Conservation (phyloP, 2,888 invertebrate genomes). For the Protodeltote pygarga region DNA sequence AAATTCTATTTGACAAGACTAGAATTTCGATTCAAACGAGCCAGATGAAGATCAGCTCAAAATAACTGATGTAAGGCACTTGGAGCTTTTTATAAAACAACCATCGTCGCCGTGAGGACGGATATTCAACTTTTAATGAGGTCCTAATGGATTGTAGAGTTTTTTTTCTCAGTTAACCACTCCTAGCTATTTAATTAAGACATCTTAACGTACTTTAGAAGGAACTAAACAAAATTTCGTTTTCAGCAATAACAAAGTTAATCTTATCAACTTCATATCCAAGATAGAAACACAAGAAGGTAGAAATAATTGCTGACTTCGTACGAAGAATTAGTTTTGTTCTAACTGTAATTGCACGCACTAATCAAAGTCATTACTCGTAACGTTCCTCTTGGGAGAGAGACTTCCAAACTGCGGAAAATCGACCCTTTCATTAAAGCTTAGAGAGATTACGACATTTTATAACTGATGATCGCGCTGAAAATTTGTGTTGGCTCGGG, state of each 20-base stretch:
- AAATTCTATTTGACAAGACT: constrained; percentile 46
- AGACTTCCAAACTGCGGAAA: constrained; percentile 30
- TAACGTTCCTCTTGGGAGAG: constrained; percentile 23
- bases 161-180: constrained; percentile 11
- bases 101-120: constrained; percentile 28
- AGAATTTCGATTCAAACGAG: constrained; percentile 41
- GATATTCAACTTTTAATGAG: constrained; percentile 54
- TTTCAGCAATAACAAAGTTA: not conserved
- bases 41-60: constrained; percentile 52
- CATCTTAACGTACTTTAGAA: constrained; percentile 20
- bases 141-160: constrained; percentile 50
- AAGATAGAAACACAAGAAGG: not conserved
- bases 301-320: constrained; percentile 2
- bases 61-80: constrained; percentile 49
- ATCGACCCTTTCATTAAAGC: constrained; percentile 49
- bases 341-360: constrained; percentile 44
- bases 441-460: constrained; percentile 44
- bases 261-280: constrained; percentile 1
- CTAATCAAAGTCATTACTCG: constrained; percentile 45
- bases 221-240: not conserved
- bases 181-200: constrained; percentile 20
- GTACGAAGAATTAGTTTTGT: no score
- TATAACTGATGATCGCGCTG: constrained; percentile 50
- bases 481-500: constrained; percentile 55
- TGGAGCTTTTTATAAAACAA: constrained; percentile 47